Evolutionary conservation across 1,140 invertebrate species (phyloP).

Genomic region (Drosophila simulans): DNA sequence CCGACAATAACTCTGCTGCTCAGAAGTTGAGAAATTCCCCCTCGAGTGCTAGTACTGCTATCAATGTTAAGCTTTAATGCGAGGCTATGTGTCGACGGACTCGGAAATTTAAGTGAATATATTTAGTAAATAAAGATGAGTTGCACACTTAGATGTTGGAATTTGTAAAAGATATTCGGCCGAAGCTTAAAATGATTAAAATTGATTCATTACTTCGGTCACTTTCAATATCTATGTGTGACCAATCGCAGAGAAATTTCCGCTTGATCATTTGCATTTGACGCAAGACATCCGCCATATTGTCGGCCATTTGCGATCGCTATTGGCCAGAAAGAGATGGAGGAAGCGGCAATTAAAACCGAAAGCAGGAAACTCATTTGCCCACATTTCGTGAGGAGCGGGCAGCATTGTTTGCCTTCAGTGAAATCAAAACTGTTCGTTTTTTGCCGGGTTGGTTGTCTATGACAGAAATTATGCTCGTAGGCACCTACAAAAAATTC

Average conservation of each 20-base stretch:
- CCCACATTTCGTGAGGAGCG: slow-evolving; percentile 36
- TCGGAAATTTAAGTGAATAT: not conserved
- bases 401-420: slow-evolving; percentile 8
- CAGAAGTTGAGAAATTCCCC: not conserved
- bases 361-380: slow-evolving; percentile 72
- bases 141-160: too few species aligned
- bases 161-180: not conserved
- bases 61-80: slow-evolving; percentile 21
- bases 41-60: slow-evolving; percentile 13
- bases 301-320: slow-evolving; percentile 60
- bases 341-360: slow-evolving; percentile 55
- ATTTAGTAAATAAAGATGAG: too few species aligned
- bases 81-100: not conserved
- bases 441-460: slow-evolving; percentile 49
- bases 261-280: slow-evolving; percentile 58
- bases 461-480: slow-evolving; percentile 58
- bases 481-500: slow-evolving; percentile 62
- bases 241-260: slow-evolving; percentile 51
- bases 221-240: not conserved
- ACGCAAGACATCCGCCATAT: slow-evolving; percentile 53
- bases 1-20: slow-evolving; percentile 13
- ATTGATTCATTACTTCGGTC: not conserved
- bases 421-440: slow-evolving; percentile 63
- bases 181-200: too few species aligned
- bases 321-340: slow-evolving; percentile 3